These are phyloP conservation scores for Drosophila seguyi DNA, from an alignment of 1,140 invertebrate genomes.

Conservation along the genomic window DNA sequence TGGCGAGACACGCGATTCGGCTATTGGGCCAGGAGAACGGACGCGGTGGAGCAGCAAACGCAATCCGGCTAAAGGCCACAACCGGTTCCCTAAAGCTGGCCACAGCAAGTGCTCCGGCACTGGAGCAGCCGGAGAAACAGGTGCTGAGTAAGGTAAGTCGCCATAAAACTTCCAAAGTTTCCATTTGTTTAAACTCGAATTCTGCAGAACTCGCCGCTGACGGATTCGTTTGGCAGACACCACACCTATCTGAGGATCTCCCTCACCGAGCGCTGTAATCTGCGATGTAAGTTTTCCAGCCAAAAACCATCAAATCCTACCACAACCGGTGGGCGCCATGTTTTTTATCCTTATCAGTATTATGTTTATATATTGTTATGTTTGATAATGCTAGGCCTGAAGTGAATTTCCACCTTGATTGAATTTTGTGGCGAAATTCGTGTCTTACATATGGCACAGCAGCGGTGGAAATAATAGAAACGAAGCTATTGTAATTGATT, in stretches of 20 bases:
- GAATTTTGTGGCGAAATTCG: conserved; percentile 66
- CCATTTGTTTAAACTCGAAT: conserved; percentile 10
- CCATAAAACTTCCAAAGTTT: not conserved
- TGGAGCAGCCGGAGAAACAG: conserved; percentile 56
- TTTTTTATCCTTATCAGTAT: conserved; percentile 37
- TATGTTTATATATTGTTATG: conserved; percentile 14
- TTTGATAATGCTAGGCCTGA: conserved; percentile 14
- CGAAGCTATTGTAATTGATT: not conserved
- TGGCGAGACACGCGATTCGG: conserved; percentile 59
- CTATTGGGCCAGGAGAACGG: conserved; percentile 44
- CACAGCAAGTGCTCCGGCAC: conserved; percentile 34
- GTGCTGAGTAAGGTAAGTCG: conserved; percentile 38
- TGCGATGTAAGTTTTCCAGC: conserved; percentile 92
- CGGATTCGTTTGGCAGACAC: conserved; percentile 94
- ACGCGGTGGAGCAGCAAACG: conserved; percentile 6
- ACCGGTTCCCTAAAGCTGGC: conserved; percentile 72
- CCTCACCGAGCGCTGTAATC: conserved; percentile 97
- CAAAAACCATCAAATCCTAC: conserved; percentile 12
- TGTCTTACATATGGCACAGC: conserved; percentile 17
- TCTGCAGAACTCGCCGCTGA: conserved; percentile 71
- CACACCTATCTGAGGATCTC: conserved; percentile 98
- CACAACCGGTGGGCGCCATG: conserved; percentile 18
- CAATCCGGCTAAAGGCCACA: conserved; percentile 53
- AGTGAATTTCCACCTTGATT: conserved; percentile 46
- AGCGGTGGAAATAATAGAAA: conserved; percentile 7